Evolutionary conservation across 2,113 vertebrate species (phyloP).

Genomic region (Clarias magur): DNA sequence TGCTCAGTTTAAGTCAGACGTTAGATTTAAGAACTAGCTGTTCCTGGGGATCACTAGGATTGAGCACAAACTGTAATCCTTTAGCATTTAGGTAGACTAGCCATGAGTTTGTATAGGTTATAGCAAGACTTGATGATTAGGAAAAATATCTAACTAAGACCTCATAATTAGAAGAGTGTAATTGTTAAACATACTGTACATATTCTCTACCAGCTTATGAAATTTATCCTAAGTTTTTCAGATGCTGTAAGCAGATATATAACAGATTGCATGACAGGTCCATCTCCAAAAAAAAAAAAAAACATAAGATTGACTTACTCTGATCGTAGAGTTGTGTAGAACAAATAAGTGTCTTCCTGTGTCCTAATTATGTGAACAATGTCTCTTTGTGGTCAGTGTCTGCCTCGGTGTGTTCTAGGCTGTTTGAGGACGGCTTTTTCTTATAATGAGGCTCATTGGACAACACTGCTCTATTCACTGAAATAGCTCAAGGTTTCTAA

Average conservation of each 20-base stretch:
- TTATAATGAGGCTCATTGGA: conserved; percentile 70
- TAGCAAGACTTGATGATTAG: background rate
- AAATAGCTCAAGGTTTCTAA: conserved; percentile 88
- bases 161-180: background rate
- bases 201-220: background rate
- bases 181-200: background rate
- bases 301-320: background rate
- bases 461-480: conserved; percentile 70
- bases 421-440: conserved; percentile 70
- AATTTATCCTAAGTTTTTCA: background rate
- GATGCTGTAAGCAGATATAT: background rate
- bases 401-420: conserved; percentile 56
- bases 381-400: conserved; percentile 38
- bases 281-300: background rate
- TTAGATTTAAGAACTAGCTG: background rate
- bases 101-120: background rate
- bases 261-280: background rate
- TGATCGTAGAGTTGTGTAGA: background rate
- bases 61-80: background rate
- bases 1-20: background rate
- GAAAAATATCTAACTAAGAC: background rate
- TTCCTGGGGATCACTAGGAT: background rate
- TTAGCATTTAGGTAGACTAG: background rate
- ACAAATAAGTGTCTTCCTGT: conserved; percentile 19
- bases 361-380: conserved; percentile 10